These are phyloP conservation scores for Drosophila villosipedis DNA, from an alignment of 2,888 invertebrate species.

Conservation along the genomic window DNA sequence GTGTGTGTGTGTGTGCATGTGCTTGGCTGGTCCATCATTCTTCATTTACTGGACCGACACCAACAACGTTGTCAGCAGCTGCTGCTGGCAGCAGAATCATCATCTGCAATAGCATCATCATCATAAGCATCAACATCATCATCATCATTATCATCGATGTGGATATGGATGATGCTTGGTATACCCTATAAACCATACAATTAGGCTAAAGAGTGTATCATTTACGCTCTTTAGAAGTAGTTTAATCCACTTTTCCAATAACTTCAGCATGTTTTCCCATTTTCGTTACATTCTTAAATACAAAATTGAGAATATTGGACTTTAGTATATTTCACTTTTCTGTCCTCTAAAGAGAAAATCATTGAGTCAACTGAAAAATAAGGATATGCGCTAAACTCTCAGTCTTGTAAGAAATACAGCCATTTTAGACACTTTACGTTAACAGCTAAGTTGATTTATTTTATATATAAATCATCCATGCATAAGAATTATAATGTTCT, in stretches of 20 bases:
- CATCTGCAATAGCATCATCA: slow-evolving; percentile 34
- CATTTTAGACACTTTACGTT: neutral
- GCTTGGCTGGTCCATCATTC: slow-evolving; percentile 72
- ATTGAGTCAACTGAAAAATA: too few species aligned
- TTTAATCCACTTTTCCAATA: neutral
- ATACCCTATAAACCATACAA: neutral
- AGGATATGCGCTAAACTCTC: too few species aligned
- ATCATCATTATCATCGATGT: slow-evolving; percentile 53
- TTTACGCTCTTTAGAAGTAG: too few species aligned
- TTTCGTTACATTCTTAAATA: too few species aligned
- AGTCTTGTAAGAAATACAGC: neutral
- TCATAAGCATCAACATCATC: slow-evolving; percentile 12
- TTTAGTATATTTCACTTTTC: too few species aligned
- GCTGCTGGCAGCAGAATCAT: slow-evolving; percentile 44
- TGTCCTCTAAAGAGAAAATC: too few species aligned
- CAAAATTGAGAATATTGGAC: too few species aligned
- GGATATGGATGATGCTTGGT: slow-evolving; percentile 53
- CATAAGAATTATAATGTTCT: neutral
- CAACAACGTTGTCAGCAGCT: slow-evolving; percentile 73
- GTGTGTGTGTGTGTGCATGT: slow-evolving; percentile 4
- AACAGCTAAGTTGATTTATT: neutral
- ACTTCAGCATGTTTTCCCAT: neutral
- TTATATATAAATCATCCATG: neutral
- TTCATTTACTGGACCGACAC: slow-evolving; percentile 79
- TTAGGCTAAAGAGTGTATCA: neutral